Evolutionary conservation across 2,888 invertebrate species (phyloP), one percentile per base, ranked within the genome.

Genomic region (Bibio marci): DNA sequence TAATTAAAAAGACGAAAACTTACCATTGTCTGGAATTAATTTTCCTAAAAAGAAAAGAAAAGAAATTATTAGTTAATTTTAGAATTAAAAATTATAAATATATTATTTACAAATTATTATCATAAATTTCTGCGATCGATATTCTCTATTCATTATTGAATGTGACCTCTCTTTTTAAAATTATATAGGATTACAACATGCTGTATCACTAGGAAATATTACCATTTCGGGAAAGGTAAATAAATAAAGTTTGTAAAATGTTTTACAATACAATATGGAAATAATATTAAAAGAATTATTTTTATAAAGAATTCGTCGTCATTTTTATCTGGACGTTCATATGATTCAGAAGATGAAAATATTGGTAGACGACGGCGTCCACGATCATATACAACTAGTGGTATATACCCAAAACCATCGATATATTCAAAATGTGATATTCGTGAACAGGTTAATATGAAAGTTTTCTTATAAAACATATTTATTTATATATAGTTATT

Each of bases 401-500:
- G 58, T 47, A 45, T 55, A 27, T 58, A 58, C 47, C 56, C 60
- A 39, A 58, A 56, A 46, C 53, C 62, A 36, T 58, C 62, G 11
- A 62, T 80, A 52, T 90, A 90, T 67, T 87, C 87, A 44, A 81
- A 87, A 55, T 73, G 71, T 57, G 72, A 56, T 66, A 88, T 91
- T 61, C 73, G 85, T 50, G 90, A 91, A 58, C 90, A 90, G 55
- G 60, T 61, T 40, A 48, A n/a, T 22, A 6, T 6, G 4, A 6
- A 6, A 22, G 22, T 22, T 22, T 22, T 4, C 18, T 15, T n/a
- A 12, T 19, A 12, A 33, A 33, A 33, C 12, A 33, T 33, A 17
- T 33, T 10, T 18, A 6, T 33, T 33, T 11, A 14, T 4, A 12
- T 15, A 5, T 26, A 12, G 19, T 14, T 15, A 18, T 22, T 26